Conservation (phyloP, 2,888 invertebrate genomes). For the Conus canariensis region DNA sequence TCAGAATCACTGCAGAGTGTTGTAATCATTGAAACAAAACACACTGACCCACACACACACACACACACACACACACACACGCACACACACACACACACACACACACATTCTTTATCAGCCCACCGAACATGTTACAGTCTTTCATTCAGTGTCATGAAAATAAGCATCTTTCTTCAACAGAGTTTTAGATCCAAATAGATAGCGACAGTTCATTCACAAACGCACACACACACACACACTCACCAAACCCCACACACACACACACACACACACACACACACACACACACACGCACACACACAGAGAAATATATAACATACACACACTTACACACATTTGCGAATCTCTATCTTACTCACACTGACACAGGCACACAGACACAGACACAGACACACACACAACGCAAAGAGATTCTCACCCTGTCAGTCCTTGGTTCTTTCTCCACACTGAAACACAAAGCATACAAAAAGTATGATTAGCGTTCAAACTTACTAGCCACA, state of each 20-base stretch:
- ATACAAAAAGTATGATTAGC: not conserved
- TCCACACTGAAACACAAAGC: conserved; percentile 22
- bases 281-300: not conserved
- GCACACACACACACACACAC: no score
- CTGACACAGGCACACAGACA: not conserved
- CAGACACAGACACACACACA: not conserved
- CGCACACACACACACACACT: no score
- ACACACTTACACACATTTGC: not conserved
- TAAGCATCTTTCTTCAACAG: not conserved
- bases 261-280: not conserved
- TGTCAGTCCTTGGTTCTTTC: conserved; percentile 31
- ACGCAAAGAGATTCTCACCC: conserved; percentile 3
- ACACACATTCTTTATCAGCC: no score
- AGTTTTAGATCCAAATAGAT: no score
- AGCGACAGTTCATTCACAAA: no score
- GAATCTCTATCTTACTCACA: not conserved
- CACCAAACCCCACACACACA: no score
- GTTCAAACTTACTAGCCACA: no score
- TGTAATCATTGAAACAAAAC: not conserved
- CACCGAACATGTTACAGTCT: not conserved
- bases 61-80: no score
- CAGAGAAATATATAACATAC: no score
- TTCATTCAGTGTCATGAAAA: not conserved
- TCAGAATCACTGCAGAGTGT: not conserved
- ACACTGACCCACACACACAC: not conserved